These are phyloP conservation scores for Diprion similis DNA, from an alignment of 1,140 invertebrate genomes.

Conservation along the genomic window DNA sequence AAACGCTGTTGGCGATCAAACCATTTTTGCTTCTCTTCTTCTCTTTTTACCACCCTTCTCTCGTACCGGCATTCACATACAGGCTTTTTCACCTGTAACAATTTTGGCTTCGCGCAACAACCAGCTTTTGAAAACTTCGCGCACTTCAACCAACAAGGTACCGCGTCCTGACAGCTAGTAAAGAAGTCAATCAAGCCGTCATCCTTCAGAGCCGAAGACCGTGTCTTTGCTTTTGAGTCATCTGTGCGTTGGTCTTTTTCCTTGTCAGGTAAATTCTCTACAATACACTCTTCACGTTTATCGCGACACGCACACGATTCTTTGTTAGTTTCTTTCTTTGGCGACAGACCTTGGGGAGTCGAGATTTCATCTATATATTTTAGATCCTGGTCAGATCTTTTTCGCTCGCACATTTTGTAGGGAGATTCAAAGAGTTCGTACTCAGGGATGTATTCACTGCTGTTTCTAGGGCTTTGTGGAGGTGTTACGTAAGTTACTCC, in stretches of 20 bases:
- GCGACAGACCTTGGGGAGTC: constrained; percentile 13
- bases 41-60: constrained; percentile 40
- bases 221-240: constrained; percentile 4
- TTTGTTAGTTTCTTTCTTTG: constrained; percentile 7
- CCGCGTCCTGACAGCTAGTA: constrained; percentile 24
- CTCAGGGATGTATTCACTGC: constrained; percentile 50
- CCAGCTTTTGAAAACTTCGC: constrained; percentile 24
- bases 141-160: constrained; percentile 37
- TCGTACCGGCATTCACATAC: constrained; percentile 53
- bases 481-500: constrained; percentile 42
- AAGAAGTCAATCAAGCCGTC: constrained; percentile 35
- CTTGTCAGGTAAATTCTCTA: background rate
- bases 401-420: constrained; percentile 30
- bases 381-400: constrained; percentile 17
- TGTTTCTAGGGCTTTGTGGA: constrained; percentile 38
- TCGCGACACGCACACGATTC: background rate
- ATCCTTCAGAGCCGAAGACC: constrained; percentile 31
- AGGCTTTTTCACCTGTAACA: constrained; percentile 39
- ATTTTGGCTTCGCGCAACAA: constrained; percentile 2
- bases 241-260: constrained; percentile 21
- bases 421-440: constrained; percentile 45
- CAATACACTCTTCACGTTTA: background rate
- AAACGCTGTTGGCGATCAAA: constrained; percentile 31
- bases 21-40: constrained; percentile 38
- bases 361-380: constrained; percentile 27